phyloP scores from a whole-genome alignment of 2,888 invertebrate species.

The Thera obeliscata region DNA sequence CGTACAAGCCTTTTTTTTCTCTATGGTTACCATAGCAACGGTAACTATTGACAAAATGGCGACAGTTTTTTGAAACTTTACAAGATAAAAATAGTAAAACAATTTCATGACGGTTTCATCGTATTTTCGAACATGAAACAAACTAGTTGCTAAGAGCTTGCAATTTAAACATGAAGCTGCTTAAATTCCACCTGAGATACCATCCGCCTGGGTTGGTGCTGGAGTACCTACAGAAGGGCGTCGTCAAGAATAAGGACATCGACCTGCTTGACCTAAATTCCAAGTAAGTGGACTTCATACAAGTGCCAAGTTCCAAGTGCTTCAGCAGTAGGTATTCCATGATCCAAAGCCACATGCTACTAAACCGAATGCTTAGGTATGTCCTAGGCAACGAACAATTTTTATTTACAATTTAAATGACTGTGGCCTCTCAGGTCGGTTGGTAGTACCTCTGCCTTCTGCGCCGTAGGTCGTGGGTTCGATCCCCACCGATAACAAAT shows the following conservation, averaged over 20 bases:
- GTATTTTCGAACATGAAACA: slow-evolving; percentile 17
- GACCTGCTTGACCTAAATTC: slow-evolving; percentile 86
- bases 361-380: too few species aligned
- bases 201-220: slow-evolving; percentile 89
- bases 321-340: too few species aligned
- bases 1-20: background rate
- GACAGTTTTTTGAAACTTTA: slow-evolving; percentile 53
- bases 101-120: slow-evolving; percentile 24
- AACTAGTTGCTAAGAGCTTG: background rate
- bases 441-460: too few species aligned
- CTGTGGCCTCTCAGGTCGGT: too few species aligned
- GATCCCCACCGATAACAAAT: too few species aligned
- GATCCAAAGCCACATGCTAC: too few species aligned
- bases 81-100: slow-evolving; percentile 42
- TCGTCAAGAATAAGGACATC: slow-evolving; percentile 85
- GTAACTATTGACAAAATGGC: slow-evolving; percentile 66
- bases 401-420: too few species aligned
- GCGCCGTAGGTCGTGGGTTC: too few species aligned
- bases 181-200: slow-evolving; percentile 88
- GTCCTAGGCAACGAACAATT: too few species aligned
- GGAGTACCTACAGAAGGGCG: slow-evolving; percentile 85
- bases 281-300: slow-evolving; percentile 74
- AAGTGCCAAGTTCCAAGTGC: too few species aligned
- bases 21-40: slow-evolving; percentile 54
- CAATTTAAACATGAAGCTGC: slow-evolving; percentile 83